Evolutionary conservation across 2,888 invertebrate genomes (phyloP).

Genomic region (Physocephala rufipes): DNA sequence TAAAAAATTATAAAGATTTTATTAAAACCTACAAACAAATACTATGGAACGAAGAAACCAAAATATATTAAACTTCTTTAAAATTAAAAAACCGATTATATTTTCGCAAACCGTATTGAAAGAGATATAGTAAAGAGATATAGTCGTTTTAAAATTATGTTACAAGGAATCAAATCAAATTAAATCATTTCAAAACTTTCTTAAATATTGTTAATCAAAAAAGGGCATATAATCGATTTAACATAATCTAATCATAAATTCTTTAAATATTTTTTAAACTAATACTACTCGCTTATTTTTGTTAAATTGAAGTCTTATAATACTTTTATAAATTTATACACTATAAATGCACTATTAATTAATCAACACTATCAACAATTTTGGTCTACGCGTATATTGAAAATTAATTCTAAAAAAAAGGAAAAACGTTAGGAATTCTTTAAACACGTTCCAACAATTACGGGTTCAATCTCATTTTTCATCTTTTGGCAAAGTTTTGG

Average conservation of each 20-base stretch:
- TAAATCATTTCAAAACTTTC: not conserved
- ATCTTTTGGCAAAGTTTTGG: conserved; percentile 20
- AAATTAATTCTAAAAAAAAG: conserved; percentile 40
- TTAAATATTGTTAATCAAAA: not conserved
- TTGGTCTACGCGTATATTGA: conserved; percentile 41
- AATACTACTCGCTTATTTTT: not conserved
- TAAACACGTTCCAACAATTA: conserved; percentile 12
- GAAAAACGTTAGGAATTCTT: conserved; percentile 27
- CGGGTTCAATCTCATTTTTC: conserved; percentile 9
- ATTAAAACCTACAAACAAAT: too few species aligned
- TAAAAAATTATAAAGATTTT: conserved; percentile 12
- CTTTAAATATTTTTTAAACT: not conserved
- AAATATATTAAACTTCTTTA: too few species aligned
- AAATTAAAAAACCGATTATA: too few species aligned
- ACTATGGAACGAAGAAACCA: too few species aligned
- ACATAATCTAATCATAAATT: not conserved
- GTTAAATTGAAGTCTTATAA: not conserved
- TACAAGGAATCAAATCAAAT: too few species aligned
- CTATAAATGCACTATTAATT: conserved; percentile 20
- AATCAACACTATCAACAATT: conserved; percentile 25
- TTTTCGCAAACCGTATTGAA: too few species aligned
- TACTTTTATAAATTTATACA: not conserved
- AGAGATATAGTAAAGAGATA: too few species aligned
- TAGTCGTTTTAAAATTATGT: too few species aligned
- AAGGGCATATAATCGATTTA: not conserved